These are phyloP conservation scores for Ifrita kowaldi DNA, from an alignment of 2,113 vertebrate species.

Conservation along the genomic window DNA sequence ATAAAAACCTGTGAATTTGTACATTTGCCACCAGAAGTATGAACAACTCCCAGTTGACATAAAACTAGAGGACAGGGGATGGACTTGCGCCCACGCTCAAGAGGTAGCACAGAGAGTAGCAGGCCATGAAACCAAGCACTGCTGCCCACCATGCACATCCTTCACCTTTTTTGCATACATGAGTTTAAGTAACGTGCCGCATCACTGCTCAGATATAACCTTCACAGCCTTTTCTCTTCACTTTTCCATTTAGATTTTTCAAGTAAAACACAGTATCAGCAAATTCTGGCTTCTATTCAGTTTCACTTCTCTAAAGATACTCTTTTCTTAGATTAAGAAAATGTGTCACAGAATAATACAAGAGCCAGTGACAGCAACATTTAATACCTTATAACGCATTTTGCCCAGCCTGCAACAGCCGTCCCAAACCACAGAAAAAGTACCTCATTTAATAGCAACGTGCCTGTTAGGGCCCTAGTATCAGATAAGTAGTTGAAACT, in stretches of 20 bases:
- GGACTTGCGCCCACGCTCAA: fast-evolving
- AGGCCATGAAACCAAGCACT: background rate
- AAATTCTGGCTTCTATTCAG: background rate
- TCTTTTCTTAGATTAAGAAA: background rate
- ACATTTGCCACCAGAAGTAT: background rate
- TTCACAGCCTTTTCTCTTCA: background rate
- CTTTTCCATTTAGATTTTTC: background rate
- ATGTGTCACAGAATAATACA: background rate
- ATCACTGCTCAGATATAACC: background rate
- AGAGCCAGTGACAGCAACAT: background rate
- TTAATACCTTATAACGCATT: background rate
- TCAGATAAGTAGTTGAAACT: background rate
- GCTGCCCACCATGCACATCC: background rate
- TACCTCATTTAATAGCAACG: background rate
- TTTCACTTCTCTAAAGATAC: background rate
- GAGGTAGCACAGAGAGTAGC: background rate
- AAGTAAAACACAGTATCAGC: background rate
- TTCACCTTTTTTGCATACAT: background rate
- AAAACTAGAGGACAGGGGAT: background rate
- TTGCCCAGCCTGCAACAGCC: background rate
- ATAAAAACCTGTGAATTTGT: background rate
- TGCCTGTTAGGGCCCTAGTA: background rate
- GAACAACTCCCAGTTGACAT: background rate
- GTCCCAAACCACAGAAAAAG: background rate
- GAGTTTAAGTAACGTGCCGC: background rate